phyloP scores from a whole-genome alignment of 2,113 vertebrate genomes.

The Turnix velox region DNA sequence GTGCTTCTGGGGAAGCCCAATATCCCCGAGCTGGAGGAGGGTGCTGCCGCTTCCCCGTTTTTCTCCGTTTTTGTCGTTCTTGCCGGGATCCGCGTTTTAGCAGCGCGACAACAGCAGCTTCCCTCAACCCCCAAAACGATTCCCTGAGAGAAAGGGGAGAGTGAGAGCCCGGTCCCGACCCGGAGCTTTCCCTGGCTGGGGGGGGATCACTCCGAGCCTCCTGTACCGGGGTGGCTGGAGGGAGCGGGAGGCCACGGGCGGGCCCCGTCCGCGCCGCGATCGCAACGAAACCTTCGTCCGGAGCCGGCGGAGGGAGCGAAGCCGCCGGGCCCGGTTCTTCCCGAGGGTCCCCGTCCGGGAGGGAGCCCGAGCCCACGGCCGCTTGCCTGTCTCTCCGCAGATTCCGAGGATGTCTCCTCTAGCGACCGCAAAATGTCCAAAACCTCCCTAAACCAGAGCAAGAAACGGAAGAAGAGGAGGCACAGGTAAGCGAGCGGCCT shows the following conservation, averaged over 20 bases:
- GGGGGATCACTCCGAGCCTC: not conserved
- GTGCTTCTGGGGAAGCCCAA: not conserved
- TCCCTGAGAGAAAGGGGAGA: not conserved
- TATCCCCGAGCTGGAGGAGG: not conserved
- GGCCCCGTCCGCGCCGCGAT: not conserved
- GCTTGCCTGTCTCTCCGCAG: constrained; percentile 68
- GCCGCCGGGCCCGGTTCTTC: not conserved
- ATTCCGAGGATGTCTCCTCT: constrained; percentile 95
- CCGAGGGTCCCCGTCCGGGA: not conserved
- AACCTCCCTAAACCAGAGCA: constrained; percentile 89
- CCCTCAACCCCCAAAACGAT: constrained; percentile 30
- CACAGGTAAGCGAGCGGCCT: constrained; percentile 81
- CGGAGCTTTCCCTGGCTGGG: not conserved
- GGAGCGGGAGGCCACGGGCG: not conserved
- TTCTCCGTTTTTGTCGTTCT: not conserved
- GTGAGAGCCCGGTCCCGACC: not conserved
- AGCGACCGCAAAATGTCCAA: constrained; percentile 92
- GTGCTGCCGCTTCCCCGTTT: not conserved
- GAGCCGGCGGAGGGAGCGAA: not conserved
- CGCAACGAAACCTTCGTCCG: constrained; percentile 52
- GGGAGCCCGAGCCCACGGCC: not conserved
- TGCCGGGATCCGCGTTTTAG: not conserved
- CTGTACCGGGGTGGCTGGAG: not conserved
- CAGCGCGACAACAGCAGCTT: not conserved
- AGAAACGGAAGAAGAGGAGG: constrained; percentile 96